Evolutionary conservation across 1,140 invertebrate species (phyloP).

Genomic region (Drosophila grimshawi): DNA sequence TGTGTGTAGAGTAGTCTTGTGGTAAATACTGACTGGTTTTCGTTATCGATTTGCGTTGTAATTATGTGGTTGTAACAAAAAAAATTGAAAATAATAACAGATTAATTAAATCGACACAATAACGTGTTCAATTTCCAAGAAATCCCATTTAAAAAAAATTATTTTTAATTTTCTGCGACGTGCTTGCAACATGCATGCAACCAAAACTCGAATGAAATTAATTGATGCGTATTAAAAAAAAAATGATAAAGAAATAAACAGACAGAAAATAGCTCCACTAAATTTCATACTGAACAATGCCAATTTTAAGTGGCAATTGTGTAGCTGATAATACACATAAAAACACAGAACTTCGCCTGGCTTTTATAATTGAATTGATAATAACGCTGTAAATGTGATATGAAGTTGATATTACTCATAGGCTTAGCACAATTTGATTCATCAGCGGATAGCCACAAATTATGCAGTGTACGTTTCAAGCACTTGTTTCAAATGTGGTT

Average conservation of each 20-base stretch:
- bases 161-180: conserved; percentile 12
- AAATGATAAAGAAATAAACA: conserved; percentile 1
- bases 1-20: conserved; percentile 4
- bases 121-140: conserved; percentile 61
- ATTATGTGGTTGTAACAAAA: conserved; percentile 23
- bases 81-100: conserved; percentile 10
- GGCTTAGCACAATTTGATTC: conserved; percentile 3
- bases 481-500: conserved; percentile 1
- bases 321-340: neutral
- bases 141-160: conserved; percentile 50
- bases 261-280: conserved; percentile 4
- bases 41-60: conserved; percentile 34
- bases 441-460: neutral
- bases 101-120: conserved; percentile 20
- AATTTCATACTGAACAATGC: conserved; percentile 34
- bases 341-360: neutral
- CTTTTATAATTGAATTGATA: conserved; percentile 6
- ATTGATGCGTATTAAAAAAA: conserved; percentile 60
- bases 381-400: conserved; percentile 9
- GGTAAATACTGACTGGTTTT: conserved; percentile 36
- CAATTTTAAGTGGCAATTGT: conserved; percentile 21
- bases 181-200: conserved; percentile 10
- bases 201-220: conserved; percentile 45
- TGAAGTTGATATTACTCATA: conserved; percentile 16
- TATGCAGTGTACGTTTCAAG: neutral